These are phyloP conservation scores for Pogonus chalceus DNA, from an alignment of 1,140 invertebrate genomes.

Conservation along the genomic window DNA sequence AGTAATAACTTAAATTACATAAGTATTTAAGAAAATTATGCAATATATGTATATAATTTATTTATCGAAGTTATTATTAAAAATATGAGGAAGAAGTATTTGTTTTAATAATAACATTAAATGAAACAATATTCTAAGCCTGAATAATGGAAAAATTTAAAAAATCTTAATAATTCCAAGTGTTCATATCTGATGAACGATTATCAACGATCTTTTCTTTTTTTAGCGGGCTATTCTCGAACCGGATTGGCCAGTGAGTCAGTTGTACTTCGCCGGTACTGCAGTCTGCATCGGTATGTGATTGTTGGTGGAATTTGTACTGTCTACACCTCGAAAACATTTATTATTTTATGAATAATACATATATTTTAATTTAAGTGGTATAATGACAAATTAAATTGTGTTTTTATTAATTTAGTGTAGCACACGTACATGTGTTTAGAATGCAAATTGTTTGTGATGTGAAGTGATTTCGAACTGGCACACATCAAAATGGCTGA, in stretches of 20 bases:
- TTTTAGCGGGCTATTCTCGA: background rate
- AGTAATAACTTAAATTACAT: no score
- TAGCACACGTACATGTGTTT: background rate
- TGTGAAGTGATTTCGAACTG: constrained; percentile 1
- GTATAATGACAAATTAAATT: background rate
- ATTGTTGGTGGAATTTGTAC: constrained; percentile 7
- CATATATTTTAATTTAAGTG: background rate
- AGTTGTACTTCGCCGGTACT: background rate
- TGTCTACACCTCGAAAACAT: constrained; percentile 2
- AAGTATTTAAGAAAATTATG: no score
- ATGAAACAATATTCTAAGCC: no score
- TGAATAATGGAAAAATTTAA: no score
- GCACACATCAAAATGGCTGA: constrained; percentile 42
- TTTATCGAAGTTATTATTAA: no score
- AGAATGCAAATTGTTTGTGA: background rate
- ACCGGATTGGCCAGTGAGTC: constrained; percentile 7
- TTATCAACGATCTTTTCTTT: background rate
- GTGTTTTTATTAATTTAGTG: background rate
- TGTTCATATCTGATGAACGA: background rate
- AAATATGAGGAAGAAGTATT: no score
- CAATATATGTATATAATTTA: no score
- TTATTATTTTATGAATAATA: background rate
- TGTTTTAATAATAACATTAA: no score
- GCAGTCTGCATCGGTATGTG: background rate
- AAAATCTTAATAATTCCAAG: no score